These are phyloP conservation scores for Onthophagus taurus DNA, from an alignment of 1,140 invertebrate species.

Conservation along the genomic window DNA sequence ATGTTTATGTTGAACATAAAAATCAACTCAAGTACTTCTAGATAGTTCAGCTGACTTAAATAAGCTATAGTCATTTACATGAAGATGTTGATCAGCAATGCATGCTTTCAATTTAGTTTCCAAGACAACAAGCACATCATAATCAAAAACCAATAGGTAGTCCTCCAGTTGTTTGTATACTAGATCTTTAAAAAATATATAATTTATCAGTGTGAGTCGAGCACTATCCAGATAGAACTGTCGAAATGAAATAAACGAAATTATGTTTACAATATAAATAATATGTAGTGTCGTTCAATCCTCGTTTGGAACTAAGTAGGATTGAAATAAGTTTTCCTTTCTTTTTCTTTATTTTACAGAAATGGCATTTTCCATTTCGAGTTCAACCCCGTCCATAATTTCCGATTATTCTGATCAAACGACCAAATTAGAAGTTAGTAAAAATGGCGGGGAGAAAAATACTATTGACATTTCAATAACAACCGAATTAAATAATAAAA, in stretches of 20 bases:
- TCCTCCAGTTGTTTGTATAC: too few species aligned
- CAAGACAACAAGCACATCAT: too few species aligned
- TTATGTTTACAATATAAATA: background rate
- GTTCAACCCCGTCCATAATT: background rate
- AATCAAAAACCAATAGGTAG: too few species aligned
- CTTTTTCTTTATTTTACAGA: conserved; percentile 27
- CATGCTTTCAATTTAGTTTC: too few species aligned
- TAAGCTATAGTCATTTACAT: too few species aligned
- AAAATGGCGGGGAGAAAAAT: conserved; percentile 21
- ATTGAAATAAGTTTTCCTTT: background rate
- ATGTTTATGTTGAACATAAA: too few species aligned
- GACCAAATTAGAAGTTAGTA: conserved; percentile 8
- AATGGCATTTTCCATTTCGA: conserved; percentile 25
- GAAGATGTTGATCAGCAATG: too few species aligned
- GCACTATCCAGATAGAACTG: conserved; percentile 8
- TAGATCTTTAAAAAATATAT: conserved; percentile 3
- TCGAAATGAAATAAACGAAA: conserved; percentile 6
- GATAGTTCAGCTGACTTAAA: too few species aligned
- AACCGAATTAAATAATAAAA: conserved; percentile 13
- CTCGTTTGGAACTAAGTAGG: too few species aligned
- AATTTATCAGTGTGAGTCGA: conserved; percentile 7
- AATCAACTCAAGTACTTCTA: too few species aligned
- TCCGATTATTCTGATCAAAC: conserved; percentile 5
- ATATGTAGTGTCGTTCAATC: too few species aligned
- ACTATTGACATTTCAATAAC: conserved; percentile 25